phyloP scores from a whole-genome alignment of 2,113 vertebrate genomes.

The Colinus virginianus region DNA sequence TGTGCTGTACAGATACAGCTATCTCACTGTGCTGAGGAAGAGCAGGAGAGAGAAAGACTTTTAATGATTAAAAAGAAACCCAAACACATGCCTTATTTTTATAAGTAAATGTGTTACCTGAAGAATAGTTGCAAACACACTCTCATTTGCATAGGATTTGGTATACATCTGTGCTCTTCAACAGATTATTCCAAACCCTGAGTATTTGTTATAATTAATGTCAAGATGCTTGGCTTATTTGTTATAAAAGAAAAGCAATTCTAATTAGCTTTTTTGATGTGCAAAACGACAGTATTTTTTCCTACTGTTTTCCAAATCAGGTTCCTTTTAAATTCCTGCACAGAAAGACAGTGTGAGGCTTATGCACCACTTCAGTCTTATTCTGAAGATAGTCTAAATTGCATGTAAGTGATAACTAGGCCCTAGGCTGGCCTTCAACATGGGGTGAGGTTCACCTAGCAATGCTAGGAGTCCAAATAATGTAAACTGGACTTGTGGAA shows the following conservation, averaged over 20 bases:
- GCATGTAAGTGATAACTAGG: neutral
- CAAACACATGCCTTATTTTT: neutral
- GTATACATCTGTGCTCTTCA: slow-evolving; percentile 43
- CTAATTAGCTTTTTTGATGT: slow-evolving; percentile 39
- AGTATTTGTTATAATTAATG: slow-evolving; percentile 47
- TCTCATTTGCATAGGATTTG: slow-evolving; percentile 36
- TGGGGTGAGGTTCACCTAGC: neutral
- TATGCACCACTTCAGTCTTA: neutral
- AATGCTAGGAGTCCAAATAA: neutral
- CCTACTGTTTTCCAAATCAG: neutral
- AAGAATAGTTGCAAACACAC: neutral
- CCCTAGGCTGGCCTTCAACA: neutral
- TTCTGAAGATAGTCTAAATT: neutral
- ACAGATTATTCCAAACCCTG: slow-evolving; percentile 24
- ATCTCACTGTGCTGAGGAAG: neutral
- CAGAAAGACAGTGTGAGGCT: neutral
- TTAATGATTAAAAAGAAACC: slow-evolving; percentile 15
- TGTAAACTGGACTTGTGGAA: neutral
- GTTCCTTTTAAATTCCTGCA: neutral
- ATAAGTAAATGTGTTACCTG: slow-evolving; percentile 34
- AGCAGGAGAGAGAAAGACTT: neutral
- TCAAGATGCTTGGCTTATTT: slow-evolving; percentile 42
- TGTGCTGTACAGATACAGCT: neutral
- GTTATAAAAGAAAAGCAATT: slow-evolving; percentile 31
- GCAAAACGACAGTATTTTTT: slow-evolving; percentile 25